Evolutionary conservation across 2,888 invertebrate genomes (phyloP).

Genomic region (Pyrgus malvae): DNA sequence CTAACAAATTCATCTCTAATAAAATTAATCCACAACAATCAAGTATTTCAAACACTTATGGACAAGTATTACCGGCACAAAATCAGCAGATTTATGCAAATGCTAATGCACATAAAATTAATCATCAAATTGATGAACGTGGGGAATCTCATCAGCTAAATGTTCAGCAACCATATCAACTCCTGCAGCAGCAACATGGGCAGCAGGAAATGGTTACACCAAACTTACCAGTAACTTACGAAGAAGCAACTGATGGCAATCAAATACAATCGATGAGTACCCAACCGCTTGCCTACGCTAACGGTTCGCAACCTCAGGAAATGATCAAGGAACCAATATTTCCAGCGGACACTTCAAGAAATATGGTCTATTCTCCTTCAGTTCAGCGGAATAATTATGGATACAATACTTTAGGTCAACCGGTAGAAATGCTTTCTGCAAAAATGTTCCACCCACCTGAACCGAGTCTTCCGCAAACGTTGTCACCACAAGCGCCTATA

Average conservation of each 20-base stretch:
- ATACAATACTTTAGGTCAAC: constrained; percentile 71
- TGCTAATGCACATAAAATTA: constrained; percentile 30
- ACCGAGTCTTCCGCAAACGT: constrained; percentile 55
- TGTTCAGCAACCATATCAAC: constrained; percentile 34
- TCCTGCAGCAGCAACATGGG: constrained; percentile 33
- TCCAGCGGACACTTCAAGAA: constrained; percentile 54
- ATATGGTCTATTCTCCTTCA: constrained; percentile 25
- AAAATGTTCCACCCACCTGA: constrained; percentile 44
- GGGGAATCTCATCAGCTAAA: constrained; percentile 38
- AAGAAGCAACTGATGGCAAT: constrained; percentile 35
- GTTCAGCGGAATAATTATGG: constrained; percentile 41
- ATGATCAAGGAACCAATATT: constrained; percentile 57
- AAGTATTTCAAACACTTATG: constrained; percentile 22
- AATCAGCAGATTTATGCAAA: constrained; percentile 43
- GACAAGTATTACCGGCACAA: constrained; percentile 37
- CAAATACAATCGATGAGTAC: constrained; percentile 8
- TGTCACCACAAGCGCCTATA: constrained; percentile 50
- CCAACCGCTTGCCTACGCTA: constrained; percentile 2
- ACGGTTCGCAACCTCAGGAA: constrained; percentile 30
- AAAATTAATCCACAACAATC: constrained; percentile 19
- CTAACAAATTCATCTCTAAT: not conserved
- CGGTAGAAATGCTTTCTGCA: constrained; percentile 58
- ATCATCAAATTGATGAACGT: constrained; percentile 24
- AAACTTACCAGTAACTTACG: constrained; percentile 38
- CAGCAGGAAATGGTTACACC: constrained; percentile 39